Evolutionary conservation across 2,888 invertebrate genomes (phyloP), one percentile per base, ranked within the genome.

Genomic region (Timandra comae): DNA sequence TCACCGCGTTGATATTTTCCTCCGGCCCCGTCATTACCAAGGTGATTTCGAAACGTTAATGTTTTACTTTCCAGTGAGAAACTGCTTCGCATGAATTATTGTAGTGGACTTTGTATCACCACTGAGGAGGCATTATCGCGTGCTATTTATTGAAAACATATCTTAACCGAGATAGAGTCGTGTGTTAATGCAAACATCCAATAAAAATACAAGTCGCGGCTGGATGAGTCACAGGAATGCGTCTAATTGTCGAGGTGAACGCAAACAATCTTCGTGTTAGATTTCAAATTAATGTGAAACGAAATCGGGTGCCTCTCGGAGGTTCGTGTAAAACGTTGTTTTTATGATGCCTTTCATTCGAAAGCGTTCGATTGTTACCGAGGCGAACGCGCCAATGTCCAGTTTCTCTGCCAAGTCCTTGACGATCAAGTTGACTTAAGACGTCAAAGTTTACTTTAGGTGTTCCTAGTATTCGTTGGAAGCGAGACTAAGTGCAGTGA

Each of bases 161-260:
- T 68, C 54, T 63, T 66, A 56, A 66, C 50, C 51, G 52, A 63
- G 66, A 72, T 68, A 24, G 9, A 10, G 10, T 10, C 24, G 11
- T 11, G 11, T 24, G 67, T 63, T 67, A 75, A 68, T 69, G 72
- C 69, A 71, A 76, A 74, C 69, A 63, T 56, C 67, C 70, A 77
- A 77, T 78, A 78, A 78, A 77, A 76, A 73, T 73, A 67, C 66
- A 65, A 64, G 75, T 72, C 75, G 68, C 74, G 77, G 67, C 58
- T 78, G 78, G 75, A 70, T 79, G 80, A 77, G 52, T 80, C 80
- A 76, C 64, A 64, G 73, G 78, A 76, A 81, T 79, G 76, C 66
- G 63, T 71, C 75, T 80, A 78, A 80, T 79, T 78, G 63, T 74
- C 59, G 63, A 63, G 63, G 65, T 68, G 70, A 67, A 67, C 60